Evolutionary conservation across 2,888 invertebrate species (phyloP), one percentile per base, ranked within the genome.

Genomic region (Aproaerema taeniolella): DNA sequence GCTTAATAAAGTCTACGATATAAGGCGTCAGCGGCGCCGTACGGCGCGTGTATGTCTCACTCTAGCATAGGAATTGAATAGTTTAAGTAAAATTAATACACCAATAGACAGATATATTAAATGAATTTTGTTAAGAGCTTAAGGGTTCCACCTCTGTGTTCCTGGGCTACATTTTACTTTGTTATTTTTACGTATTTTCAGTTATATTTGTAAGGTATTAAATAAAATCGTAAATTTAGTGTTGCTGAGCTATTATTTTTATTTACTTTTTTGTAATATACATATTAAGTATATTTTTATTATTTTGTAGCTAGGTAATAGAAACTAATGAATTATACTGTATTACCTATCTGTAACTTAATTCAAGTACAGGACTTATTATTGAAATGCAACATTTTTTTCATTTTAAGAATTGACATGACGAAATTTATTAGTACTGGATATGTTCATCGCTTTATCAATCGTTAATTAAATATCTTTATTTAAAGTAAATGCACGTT

Each of bases 1-100:
- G 67, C 66, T 66, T 61, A 57, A 55, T 46, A 45, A 55, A 55
- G 12, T 33, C 16, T 29, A 37, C 50, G 56, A n/a, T n/a, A n/a
- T n/a, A 55, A 47, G 53, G 50, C 45, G 42, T 50, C 43, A 44
- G 43, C 38, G 40, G 47, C 43, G 43, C 42, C 47, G 37, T 33
- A 45, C 41, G 45, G 41, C 41, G 44, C 43, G 46, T 34, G 45
- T 55, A 67, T 67, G 66, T 65, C 67, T 65, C 71, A 65, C 63
- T 67, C 61, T 79, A 81, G 75, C 59, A 64, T 85, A 83, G 85
- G 85, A 86, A 85, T 85, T 86, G 83, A 85, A 70, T 83, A 81
- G 80, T 60, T 57, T 82, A 83, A 81, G 81, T 71, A 67, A 77
- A 78, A 64, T 64, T 60, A 73, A 69, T 73, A 81, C 78, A 80